These are phyloP conservation scores for Cranoglanis bouderius DNA, from an alignment of 2,113 vertebrate genomes.

Conservation along the genomic window DNA sequence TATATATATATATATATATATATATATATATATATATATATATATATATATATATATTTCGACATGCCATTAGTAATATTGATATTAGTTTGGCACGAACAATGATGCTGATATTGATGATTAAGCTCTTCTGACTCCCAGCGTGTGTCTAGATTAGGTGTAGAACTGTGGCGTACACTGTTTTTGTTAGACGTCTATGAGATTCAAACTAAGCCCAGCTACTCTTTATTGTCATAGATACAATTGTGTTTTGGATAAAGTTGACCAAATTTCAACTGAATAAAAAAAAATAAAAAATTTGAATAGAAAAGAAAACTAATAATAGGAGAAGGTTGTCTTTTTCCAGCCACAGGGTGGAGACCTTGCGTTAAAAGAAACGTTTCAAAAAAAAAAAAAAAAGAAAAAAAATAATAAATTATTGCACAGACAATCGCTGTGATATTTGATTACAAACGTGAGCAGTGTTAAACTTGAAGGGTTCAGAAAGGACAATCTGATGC, in stretches of 20 bases:
- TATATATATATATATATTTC: too few relatives aligned
- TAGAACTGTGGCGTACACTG: neutral
- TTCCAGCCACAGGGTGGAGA: conserved; percentile 52
- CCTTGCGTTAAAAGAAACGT: conserved; percentile 48
- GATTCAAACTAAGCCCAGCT: neutral
- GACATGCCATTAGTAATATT: neutral
- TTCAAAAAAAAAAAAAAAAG: neutral
- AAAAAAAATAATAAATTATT: neutral
- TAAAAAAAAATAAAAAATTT: too few relatives aligned
- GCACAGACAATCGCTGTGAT: neutral
- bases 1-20: too few relatives aligned
- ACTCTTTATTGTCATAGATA: neutral
- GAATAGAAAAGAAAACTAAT: neutral
- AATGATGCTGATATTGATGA: neutral
- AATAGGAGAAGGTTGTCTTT: neutral
- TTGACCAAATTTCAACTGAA: neutral
- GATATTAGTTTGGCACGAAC: neutral
- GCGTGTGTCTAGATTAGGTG: neutral
- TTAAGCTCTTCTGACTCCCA: neutral
- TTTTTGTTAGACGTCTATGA: neutral
- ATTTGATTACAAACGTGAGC: conserved; percentile 31
- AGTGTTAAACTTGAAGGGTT: neutral
- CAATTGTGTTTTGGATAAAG: neutral
- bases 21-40: too few relatives aligned
- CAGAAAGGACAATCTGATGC: neutral